These are phyloP conservation scores for Oryctes rhinoceros DNA, from an alignment of 1,140 invertebrate genomes.

Conservation along the genomic window DNA sequence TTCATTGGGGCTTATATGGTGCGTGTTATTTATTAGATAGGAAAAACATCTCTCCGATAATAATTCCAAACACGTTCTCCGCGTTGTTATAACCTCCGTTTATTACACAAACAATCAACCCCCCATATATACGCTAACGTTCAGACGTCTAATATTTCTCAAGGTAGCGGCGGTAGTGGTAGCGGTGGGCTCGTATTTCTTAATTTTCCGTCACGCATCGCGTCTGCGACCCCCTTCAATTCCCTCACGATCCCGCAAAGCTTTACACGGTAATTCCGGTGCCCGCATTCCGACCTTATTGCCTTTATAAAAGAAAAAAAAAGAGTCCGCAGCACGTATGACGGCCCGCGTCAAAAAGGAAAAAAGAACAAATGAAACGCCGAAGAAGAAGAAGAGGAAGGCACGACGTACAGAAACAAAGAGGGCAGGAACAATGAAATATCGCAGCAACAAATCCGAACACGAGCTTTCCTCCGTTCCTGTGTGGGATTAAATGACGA, in stretches of 20 bases:
- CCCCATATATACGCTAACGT: neutral
- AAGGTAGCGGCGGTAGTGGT: neutral
- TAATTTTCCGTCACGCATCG: slow-evolving; percentile 13
- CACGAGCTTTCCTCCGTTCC: neutral
- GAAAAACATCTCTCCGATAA: neutral
- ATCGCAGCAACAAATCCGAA: neutral
- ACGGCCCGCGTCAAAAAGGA: neutral
- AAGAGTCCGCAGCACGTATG: slow-evolving; percentile 3
- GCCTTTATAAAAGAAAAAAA: neutral
- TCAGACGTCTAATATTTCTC: slow-evolving; percentile 10
- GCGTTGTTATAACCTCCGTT: neutral
- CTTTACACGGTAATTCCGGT: neutral
- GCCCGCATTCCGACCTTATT: slow-evolving; percentile 15
- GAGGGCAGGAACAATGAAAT: neutral
- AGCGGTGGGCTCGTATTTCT: slow-evolving; percentile 6
- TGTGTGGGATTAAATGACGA: slow-evolving; percentile 10
- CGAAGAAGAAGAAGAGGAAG: neutral
- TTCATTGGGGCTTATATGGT: neutral
- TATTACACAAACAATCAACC: slow-evolving; percentile 18
- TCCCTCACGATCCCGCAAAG: neutral
- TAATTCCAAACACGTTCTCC: slow-evolving; percentile 7
- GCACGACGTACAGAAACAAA: neutral
- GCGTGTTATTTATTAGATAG: slow-evolving; percentile 1
- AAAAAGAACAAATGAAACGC: neutral
- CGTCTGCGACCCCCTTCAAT: neutral